These are phyloP conservation scores for Propithecus deckenii DNA, from an alignment of 2,797 vertebrate species.

Conservation along the genomic window DNA sequence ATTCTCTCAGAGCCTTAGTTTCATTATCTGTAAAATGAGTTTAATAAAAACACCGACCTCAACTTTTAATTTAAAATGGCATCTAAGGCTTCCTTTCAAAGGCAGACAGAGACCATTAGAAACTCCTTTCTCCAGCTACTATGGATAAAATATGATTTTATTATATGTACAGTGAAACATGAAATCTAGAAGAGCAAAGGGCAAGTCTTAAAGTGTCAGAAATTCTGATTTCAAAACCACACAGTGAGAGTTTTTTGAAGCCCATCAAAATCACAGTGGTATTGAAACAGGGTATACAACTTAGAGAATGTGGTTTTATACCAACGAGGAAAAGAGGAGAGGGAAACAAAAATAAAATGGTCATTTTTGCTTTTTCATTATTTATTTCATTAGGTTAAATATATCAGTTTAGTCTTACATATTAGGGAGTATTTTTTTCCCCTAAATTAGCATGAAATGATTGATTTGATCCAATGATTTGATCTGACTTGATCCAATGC, in stretches of 20 bases:
- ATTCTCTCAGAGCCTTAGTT: background rate
- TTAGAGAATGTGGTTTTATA: background rate
- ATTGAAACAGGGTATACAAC: background rate
- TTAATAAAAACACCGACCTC: background rate
- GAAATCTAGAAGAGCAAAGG: background rate
- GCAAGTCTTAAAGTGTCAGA: background rate
- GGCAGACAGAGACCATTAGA: background rate
- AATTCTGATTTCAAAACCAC: background rate
- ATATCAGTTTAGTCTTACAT: background rate
- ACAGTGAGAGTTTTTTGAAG: background rate
- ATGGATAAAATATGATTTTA: background rate
- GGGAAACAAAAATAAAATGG: background rate
- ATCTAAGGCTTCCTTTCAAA: background rate
- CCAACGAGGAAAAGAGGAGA: background rate
- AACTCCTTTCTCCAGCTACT: background rate
- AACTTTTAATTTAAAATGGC: background rate
- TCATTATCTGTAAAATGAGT: background rate
- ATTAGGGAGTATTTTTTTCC: background rate
- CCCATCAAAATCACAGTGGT: background rate
- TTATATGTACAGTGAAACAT: background rate
- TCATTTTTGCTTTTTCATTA: background rate
- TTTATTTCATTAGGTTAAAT: background rate
- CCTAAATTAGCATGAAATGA: background rate
- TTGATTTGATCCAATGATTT: conserved; percentile 1
- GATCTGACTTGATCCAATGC: background rate